phyloP scores from a whole-genome alignment of 2,113 vertebrate species.

The Passer domesticus region DNA sequence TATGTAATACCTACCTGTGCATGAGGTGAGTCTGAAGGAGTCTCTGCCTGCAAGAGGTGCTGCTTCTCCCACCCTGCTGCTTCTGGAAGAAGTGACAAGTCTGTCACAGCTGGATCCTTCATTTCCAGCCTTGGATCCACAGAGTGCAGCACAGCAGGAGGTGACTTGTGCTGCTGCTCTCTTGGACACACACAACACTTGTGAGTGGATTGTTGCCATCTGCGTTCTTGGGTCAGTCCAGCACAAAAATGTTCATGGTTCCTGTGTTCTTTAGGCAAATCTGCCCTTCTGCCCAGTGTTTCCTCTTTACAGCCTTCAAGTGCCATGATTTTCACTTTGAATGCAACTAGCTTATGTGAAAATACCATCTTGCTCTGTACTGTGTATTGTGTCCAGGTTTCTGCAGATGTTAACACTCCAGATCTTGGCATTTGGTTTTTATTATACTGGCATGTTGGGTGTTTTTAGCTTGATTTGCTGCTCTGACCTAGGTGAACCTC shows the following conservation, averaged over 20 bases:
- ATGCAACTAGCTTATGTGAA: background rate
- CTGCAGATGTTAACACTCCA: background rate
- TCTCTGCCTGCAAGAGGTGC: background rate
- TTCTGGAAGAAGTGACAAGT: background rate
- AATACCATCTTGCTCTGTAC: background rate
- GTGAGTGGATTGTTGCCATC: background rate
- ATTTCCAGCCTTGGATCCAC: fast-evolving
- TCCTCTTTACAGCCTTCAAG: background rate
- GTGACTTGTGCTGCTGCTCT: background rate
- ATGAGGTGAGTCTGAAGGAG: background rate
- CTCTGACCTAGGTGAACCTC: background rate
- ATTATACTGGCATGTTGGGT: background rate
- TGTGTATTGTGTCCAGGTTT: background rate
- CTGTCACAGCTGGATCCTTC: background rate
- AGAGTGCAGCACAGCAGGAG: background rate
- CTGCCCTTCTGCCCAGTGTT: background rate
- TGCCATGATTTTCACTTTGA: background rate
- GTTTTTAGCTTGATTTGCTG: background rate
- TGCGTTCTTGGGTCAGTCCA: background rate
- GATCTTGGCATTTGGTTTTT: background rate
- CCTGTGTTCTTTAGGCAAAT: background rate
- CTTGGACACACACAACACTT: background rate
- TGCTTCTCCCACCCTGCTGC: background rate
- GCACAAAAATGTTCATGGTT: background rate
- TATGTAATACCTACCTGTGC: background rate